A percentile compares a stretch with the other conserved stretches of the same genome.
phyloP scores from a whole-genome alignment of 2,113 vertebrate genomes.

The Anas platyrhynchos region DNA sequence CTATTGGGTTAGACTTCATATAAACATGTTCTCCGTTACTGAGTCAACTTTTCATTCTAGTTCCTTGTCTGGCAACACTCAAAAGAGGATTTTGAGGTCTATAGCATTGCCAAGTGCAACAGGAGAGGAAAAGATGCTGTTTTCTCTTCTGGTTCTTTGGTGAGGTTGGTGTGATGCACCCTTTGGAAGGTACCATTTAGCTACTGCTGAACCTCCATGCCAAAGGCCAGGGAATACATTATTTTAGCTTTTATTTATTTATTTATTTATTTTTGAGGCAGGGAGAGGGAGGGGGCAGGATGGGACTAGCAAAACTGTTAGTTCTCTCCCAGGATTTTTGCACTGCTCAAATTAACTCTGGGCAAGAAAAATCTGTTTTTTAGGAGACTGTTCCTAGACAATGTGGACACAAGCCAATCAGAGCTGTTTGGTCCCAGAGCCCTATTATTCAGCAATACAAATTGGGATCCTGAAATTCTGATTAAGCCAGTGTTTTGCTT shows the following conservation, averaged over 20 bases:
- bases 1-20: not conserved
- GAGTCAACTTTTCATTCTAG: not conserved
- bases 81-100: not conserved
- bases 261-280: too few species aligned
- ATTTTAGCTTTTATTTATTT: too few species aligned
- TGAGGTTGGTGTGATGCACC: not conserved
- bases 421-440: not conserved
- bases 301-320: not conserved
- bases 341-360: not conserved
- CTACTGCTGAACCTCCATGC: not conserved
- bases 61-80: not conserved
- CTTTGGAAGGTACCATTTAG: fast-evolving
- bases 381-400: not conserved
- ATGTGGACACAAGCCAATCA: not conserved
- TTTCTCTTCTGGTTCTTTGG: not conserved
- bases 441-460: not conserved
- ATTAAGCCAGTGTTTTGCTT: not conserved
- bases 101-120: not conserved
- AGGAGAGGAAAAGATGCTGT: not conserved
- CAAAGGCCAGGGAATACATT: not conserved
- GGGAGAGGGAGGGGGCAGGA: too few species aligned
- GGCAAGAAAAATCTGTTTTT: not conserved
- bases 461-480: not conserved
- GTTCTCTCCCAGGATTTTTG: not conserved
- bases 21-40: not conserved